Evolutionary conservation across 2,113 vertebrate genomes (phyloP).

Genomic region (Mesitornis unicolor): DNA sequence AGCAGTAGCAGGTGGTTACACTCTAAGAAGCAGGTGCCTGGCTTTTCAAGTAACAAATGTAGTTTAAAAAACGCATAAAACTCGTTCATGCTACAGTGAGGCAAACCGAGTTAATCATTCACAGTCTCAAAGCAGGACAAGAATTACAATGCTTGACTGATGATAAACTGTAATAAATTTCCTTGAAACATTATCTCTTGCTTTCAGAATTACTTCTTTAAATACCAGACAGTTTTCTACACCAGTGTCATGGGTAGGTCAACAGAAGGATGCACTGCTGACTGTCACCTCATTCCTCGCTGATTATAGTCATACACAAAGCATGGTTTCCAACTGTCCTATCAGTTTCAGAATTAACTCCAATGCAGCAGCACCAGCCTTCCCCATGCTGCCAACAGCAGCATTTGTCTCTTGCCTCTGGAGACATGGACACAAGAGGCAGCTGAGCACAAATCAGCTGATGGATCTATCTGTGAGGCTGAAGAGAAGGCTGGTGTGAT

Average conservation of each 20-base stretch:
- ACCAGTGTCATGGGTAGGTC: not conserved
- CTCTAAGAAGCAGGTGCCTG: not conserved
- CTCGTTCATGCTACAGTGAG: not conserved
- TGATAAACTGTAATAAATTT: not conserved
- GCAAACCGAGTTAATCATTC: conserved; percentile 13
- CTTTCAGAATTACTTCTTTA: not conserved
- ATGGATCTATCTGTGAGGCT: not conserved
- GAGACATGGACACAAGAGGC: not conserved
- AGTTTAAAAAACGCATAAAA: not conserved
- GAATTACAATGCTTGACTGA: not conserved
- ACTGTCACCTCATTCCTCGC: not conserved
- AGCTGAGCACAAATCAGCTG: not conserved
- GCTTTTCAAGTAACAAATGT: not conserved
- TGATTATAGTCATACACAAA: not conserved
- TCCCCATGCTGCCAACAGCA: not conserved
- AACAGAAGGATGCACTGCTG: not conserved
- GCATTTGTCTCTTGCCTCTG: not conserved
- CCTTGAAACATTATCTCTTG: not conserved
- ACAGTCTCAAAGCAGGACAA: not conserved
- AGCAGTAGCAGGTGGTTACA: not conserved
- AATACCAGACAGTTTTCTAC: not conserved
- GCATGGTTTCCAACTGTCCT: not conserved
- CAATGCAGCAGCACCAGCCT: not conserved
- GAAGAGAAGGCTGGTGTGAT: not conserved
- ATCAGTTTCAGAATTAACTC: not conserved